Conservation (phyloP, 1,140 invertebrate species). For the Aphaenogaster floridana region DNA sequence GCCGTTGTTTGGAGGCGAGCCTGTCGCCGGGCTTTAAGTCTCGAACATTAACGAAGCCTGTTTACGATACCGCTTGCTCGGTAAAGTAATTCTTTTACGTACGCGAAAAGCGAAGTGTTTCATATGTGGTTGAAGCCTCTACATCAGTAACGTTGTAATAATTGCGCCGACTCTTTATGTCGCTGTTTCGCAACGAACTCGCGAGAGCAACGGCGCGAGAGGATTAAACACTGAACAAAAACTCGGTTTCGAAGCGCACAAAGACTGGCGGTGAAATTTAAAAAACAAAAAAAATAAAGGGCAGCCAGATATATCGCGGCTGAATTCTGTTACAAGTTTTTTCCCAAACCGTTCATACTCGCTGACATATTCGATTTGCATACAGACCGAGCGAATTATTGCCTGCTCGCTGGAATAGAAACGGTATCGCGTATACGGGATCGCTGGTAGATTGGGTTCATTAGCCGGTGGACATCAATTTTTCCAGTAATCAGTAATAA, state of each 20-base stretch:
- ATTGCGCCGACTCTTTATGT: slow-evolving; percentile 40
- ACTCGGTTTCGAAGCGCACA: slow-evolving; percentile 28
- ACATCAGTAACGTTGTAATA: slow-evolving; percentile 65
- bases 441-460: slow-evolving; percentile 77
- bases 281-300: slow-evolving; percentile 37
- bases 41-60: slow-evolving; percentile 76
- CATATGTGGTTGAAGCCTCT: slow-evolving; percentile 35
- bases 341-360: slow-evolving; percentile 49
- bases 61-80: slow-evolving; percentile 75
- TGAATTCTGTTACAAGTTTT: slow-evolving; percentile 65
- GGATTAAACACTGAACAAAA: slow-evolving; percentile 64
- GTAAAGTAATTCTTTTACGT: slow-evolving; percentile 65
- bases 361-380: slow-evolving; percentile 73
- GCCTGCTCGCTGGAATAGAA: slow-evolving; percentile 68
- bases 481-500: slow-evolving; percentile 84
- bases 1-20: slow-evolving; percentile 76
- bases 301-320: slow-evolving; percentile 52
- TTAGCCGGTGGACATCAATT: slow-evolving; percentile 81
- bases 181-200: slow-evolving; percentile 41
- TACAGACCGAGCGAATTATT: slow-evolving; percentile 69
- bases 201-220: slow-evolving; percentile 31
- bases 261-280: slow-evolving; percentile 31
- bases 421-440: slow-evolving; percentile 65
- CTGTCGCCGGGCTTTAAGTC: slow-evolving; percentile 75
- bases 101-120: slow-evolving; percentile 56